Evolutionary conservation across 2,888 invertebrate species (phyloP).

Genomic region (Macaria liturata): DNA sequence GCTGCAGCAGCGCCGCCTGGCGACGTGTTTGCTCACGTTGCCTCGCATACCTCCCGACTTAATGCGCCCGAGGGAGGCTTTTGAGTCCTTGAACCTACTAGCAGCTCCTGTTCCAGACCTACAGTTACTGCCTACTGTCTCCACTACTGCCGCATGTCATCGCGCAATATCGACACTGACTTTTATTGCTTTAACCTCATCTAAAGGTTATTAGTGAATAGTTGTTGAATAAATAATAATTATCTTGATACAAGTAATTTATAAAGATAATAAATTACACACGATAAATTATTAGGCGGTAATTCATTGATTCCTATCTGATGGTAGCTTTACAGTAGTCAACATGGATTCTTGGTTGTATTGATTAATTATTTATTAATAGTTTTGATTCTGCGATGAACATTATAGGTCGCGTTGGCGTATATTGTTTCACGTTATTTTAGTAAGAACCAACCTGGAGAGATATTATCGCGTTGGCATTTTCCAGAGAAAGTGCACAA

Average conservation of each 20-base stretch:
- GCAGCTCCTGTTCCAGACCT: constrained; percentile 11
- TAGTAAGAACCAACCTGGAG: not conserved
- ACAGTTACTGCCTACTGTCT: not conserved
- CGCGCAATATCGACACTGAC: constrained; percentile 9
- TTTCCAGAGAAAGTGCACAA: constrained; percentile 35
- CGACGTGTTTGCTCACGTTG: constrained; percentile 66
- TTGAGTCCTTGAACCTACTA: constrained; percentile 18
- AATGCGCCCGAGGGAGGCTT: constrained; percentile 40
- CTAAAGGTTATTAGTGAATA: constrained; percentile 12
- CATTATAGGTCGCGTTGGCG: no score
- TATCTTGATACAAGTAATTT: constrained; percentile 14
- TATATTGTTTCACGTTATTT: no score
- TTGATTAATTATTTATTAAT: not conserved
- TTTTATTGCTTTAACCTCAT: constrained; percentile 12
- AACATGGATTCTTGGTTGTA: not conserved
- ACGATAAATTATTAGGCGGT: constrained; percentile 9
- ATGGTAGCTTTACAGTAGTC: not conserved
- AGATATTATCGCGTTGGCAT: constrained; percentile 26
- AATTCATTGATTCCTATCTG: constrained; percentile 8
- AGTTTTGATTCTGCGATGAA: no score
- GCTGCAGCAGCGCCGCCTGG: constrained; percentile 48
- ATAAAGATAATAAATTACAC: constrained; percentile 15
- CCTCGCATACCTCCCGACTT: constrained; percentile 71
- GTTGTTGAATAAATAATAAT: constrained; percentile 18
- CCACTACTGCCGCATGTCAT: not conserved